These are phyloP conservation scores for Maniola jurtina DNA, from an alignment of 1,140 invertebrate species.

Conservation along the genomic window DNA sequence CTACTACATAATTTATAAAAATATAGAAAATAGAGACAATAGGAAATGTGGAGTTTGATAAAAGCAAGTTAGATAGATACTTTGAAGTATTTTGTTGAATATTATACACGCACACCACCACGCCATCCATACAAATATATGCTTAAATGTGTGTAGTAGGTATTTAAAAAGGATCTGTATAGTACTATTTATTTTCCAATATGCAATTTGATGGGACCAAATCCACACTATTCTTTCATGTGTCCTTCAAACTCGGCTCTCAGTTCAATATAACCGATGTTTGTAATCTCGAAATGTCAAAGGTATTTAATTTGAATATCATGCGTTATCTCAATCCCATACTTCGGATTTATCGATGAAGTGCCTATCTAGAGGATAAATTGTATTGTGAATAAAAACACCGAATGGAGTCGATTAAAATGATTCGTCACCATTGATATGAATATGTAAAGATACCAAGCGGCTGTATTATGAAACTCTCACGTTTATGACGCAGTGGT, in stretches of 20 bases:
- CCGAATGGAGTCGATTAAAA: slow-evolving; percentile 33
- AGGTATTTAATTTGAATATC: slow-evolving; percentile 77
- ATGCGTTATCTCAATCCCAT: slow-evolving; percentile 63
- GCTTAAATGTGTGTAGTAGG: too few species aligned
- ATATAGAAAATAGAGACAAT: too few species aligned
- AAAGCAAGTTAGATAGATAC: too few species aligned
- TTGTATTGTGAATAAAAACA: slow-evolving; percentile 42
- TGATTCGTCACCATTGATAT: slow-evolving; percentile 25
- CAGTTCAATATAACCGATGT: slow-evolving; percentile 61
- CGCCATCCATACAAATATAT: too few species aligned
- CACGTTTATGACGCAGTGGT: too few species aligned
- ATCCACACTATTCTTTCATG: slow-evolving; percentile 49
- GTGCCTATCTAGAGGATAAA: slow-evolving; percentile 56
- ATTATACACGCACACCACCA: too few species aligned
- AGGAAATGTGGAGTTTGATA: too few species aligned
- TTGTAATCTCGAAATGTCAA: slow-evolving; percentile 76
- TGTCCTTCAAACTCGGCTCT: slow-evolving; percentile 51
- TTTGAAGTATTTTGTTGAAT: too few species aligned
- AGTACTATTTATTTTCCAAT: too few species aligned
- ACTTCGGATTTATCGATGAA: slow-evolving; percentile 70
- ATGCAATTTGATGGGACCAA: neutral
- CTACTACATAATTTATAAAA: too few species aligned
- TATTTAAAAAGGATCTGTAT: too few species aligned
- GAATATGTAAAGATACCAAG: neutral
- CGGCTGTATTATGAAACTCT: neutral